Base-by-base conservation (phyloP, 2,113 vertebrate species). In the Lipophrys pholis region DNA sequence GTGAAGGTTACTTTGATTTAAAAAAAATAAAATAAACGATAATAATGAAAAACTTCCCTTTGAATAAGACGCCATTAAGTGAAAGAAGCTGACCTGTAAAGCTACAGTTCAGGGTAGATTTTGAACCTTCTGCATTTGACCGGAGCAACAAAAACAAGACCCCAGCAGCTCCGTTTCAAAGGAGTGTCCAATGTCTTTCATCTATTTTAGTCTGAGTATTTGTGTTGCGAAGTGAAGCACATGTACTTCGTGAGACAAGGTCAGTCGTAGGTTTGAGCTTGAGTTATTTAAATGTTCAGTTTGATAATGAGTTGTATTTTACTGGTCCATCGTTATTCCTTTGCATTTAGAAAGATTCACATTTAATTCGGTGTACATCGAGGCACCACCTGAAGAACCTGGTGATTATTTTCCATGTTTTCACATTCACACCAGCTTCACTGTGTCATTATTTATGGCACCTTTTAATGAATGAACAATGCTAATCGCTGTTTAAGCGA, bases 161-260 rank as follows among this genome's bases (percentile, higher is more conserved):
- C 16, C 43, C 30, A 1, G 21, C 30, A 15, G 55, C 43, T 69
- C 35, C 5, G 14, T 73, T 68, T 75, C 58, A 76, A 63, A 64
- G 60, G 8, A 1, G 8, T 55, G 36, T 82, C 58, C 60, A 64
- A 67, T 79, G 66, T 78, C 41, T 56, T 51, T 16, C 2, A 42
- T 75, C 59, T 82, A 76, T 78, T 80, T 87, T 57, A 16, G 55
- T 42, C 10, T 5, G 16, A 40, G 48, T 5, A 6, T 55, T 60
- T 43, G 10, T 63, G 42, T 17, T n/a, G 14, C 15, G 67, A 64
- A 36, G 14, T 39, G n/a, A 45, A 16, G 59, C 40, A 49, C 38
- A 3, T 51, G 15, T 52, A 39, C 36, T 5, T 10, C 3, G 2
- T 5, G 11, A 14, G 16, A 6, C 15, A 6, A 6, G 65, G 11